Evolutionary conservation across 2,888 invertebrate genomes (phyloP), one percentile per base, ranked within the genome.

Genomic region (Aphelenchoides bicaudatus): DNA sequence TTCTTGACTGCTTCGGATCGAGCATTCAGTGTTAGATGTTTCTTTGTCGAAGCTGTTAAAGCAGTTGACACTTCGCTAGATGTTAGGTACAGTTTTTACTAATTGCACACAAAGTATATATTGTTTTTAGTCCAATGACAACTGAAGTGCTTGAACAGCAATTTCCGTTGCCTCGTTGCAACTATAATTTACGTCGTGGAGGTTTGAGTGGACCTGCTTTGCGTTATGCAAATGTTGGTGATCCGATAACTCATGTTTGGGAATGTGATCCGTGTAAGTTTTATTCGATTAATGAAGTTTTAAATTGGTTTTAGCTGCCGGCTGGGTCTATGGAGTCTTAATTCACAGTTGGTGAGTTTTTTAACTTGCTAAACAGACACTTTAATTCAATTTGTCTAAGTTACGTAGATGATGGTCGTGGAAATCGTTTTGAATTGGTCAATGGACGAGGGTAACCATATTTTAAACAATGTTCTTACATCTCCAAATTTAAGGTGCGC

Each of bases 321-420:
- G 70, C 16, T 69, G 63, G 31, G 65, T 78, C 8, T 78, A 75
- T 58, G 78, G 78, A 8, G 67, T 78, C 48, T 58, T 78, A 39
- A 73, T 78, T 39, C 78, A 78, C 59, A 72, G 70, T 43, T 78
- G 78, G n/a, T n/a, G n/a, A n/a, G n/a, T n/a, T n/a, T n/a, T n/a
- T n/a, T n/a, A n/a, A n/a, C n/a, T n/a, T n/a, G n/a, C n/a, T n/a
- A n/a, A n/a, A n/a, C n/a, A n/a, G n/a, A n/a, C n/a, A n/a, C n/a
- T n/a, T n/a, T n/a, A n/a, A n/a, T n/a, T n/a, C n/a, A n/a, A n/a
- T n/a, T n/a, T n/a, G n/a, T n/a, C n/a, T n/a, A n/a, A n/a, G n/a
- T 54, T 78, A 67, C 59, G 78, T 79, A 10, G 78, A 78, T 56
- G 78, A 78, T 56, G 78, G 78, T 0, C 66, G 65, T n/a, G 78